phyloP scores from a whole-genome alignment of 2,113 vertebrate species.

The Semicossyphus pulcher region DNA sequence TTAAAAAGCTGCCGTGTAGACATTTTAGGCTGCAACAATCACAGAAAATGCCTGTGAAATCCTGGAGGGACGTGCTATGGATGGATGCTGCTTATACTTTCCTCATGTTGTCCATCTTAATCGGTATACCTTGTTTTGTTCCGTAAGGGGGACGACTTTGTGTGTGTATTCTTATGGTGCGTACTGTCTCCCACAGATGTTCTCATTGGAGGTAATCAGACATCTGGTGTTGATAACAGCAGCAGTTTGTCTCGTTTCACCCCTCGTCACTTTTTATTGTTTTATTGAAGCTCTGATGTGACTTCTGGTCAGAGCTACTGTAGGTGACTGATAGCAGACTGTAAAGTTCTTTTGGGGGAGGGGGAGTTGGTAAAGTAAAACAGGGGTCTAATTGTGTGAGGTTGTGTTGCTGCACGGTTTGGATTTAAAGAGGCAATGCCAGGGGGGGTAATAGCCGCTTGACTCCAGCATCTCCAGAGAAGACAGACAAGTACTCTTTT shows the following conservation, averaged over 20 bases:
- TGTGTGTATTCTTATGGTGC: background rate
- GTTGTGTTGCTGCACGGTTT: constrained; percentile 9
- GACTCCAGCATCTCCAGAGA: too few species aligned
- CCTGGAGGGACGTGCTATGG: too few species aligned
- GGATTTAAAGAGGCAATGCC: background rate
- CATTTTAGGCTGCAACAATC: too few species aligned
- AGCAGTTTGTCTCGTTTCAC: background rate
- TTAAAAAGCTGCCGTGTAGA: too few species aligned
- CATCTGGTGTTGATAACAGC: background rate
- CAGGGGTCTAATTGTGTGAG: background rate
- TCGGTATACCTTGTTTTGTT: too few species aligned
- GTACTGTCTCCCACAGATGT: too few species aligned
- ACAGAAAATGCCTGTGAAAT: too few species aligned
- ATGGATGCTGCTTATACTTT: too few species aligned
- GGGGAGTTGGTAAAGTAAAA: constrained; percentile 7
- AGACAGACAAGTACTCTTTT: too few species aligned
- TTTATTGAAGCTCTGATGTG: constrained; percentile 17
- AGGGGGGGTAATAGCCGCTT: too few species aligned
- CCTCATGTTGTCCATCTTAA: too few species aligned
- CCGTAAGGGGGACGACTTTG: too few species aligned
- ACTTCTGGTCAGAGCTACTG: background rate
- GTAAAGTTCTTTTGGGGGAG: background rate
- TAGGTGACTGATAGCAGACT: background rate
- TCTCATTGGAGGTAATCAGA: background rate
- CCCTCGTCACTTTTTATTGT: constrained; percentile 25